Percentiles rank a stretch among this genome's conserved stretches.
These are phyloP conservation scores for Gobio occitaniae DNA, from an alignment of 2,797 vertebrate species.

Conservation along the genomic window DNA sequence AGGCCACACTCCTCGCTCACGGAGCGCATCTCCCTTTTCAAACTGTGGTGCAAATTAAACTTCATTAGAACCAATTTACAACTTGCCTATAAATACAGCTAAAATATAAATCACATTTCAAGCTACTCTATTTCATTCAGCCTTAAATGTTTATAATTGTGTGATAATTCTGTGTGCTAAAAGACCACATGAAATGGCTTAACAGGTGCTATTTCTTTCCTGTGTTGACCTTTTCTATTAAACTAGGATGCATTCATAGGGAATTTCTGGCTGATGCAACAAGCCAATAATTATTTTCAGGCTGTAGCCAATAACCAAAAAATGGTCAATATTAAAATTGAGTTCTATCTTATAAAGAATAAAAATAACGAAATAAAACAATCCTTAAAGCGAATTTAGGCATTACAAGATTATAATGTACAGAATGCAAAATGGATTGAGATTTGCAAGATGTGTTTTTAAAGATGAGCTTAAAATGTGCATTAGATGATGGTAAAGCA, in stretches of 20 bases:
- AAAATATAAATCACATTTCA: not conserved
- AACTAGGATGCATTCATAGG: not conserved
- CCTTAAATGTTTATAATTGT: not conserved
- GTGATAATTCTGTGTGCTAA: not conserved
- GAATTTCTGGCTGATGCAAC: not conserved
- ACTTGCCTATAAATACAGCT: not conserved
- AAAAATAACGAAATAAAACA: not conserved
- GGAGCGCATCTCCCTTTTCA: conserved; percentile 95
- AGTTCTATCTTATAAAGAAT: not conserved
- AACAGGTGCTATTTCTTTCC: not conserved
- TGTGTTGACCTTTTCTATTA: not conserved
- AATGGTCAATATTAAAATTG: not conserved
- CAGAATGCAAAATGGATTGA: not conserved
- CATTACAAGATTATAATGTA: not conserved
- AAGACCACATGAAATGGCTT: not conserved
- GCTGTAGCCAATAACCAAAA: not conserved
- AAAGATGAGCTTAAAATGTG: not conserved
- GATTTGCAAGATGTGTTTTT: not conserved
- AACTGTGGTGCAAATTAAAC: conserved; percentile 70
- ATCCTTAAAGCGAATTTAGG: not conserved
- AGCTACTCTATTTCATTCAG: not conserved
- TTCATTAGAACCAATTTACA: conserved; percentile 2
- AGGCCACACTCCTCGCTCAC: conserved; percentile 90
- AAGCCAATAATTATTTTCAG: not conserved
- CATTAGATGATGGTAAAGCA: not conserved